phyloP scores from a whole-genome alignment of 1,140 invertebrate species.

The Charaxes varanes region DNA sequence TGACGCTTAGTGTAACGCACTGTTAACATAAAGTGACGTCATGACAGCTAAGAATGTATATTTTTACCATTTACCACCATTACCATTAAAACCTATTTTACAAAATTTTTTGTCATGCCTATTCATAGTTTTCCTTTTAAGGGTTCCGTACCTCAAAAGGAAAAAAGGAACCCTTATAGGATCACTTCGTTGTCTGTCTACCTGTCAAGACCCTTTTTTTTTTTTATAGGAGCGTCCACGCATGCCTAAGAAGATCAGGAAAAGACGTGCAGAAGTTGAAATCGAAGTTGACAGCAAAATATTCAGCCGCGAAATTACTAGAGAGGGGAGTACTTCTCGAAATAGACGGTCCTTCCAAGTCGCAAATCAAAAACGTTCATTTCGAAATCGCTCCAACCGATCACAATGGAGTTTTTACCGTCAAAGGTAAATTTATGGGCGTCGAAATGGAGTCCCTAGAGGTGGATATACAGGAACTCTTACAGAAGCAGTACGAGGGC shows the following conservation, averaged over 20 bases:
- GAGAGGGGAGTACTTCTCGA: constrained; percentile 86
- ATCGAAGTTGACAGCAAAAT: constrained; percentile 79
- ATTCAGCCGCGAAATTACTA: constrained; percentile 81
- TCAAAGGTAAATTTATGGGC: constrained; percentile 87
- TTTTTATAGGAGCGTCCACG: constrained; percentile 73
- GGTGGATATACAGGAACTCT: constrained; percentile 83
- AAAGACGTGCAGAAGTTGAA: constrained; percentile 75
- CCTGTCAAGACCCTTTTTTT: no score
- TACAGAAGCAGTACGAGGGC: constrained; percentile 88
- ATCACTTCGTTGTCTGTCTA: no score
- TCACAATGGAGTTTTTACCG: constrained; percentile 80
- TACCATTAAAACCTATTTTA: no score
- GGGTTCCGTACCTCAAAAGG: no score
- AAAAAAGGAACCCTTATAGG: no score
- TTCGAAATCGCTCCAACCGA: constrained; percentile 86
- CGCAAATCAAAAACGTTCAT: constrained; percentile 84
- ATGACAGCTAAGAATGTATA: no score
- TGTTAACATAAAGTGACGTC: no score
- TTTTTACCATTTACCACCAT: no score
- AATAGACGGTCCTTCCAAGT: constrained; percentile 80
- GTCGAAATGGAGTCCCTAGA: constrained; percentile 86
- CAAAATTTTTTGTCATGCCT: no score
- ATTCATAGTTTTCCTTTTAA: no score
- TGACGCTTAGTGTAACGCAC: no score
- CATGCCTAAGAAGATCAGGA: constrained; percentile 67